Conservation (phyloP, 2,797 vertebrate genomes). For the Tragopan temminckii region DNA sequence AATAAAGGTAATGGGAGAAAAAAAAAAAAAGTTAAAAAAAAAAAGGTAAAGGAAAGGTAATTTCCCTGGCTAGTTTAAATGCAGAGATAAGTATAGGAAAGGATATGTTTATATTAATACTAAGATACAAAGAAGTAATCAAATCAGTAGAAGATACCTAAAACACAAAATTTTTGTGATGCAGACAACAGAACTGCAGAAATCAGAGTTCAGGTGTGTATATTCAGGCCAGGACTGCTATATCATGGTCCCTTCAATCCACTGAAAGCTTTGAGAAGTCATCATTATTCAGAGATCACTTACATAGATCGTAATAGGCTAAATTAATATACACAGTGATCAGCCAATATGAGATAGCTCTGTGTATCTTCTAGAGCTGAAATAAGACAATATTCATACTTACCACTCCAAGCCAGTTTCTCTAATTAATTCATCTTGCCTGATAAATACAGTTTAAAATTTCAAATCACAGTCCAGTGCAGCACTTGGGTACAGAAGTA, state of each 20-base stretch:
- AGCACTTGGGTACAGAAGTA: background rate
- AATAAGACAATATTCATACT: background rate
- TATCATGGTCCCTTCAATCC: background rate
- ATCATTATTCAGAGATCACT: background rate
- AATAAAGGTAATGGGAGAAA: background rate
- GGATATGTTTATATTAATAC: background rate
- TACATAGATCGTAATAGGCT: background rate
- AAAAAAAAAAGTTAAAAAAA: background rate
- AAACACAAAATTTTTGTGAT: background rate
- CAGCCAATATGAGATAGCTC: background rate
- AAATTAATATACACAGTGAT: background rate
- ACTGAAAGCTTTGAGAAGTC: background rate
- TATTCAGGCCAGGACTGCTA: background rate
- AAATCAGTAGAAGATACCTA: background rate
- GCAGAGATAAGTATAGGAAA: background rate
- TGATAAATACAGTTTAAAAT: background rate
- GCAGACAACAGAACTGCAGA: background rate
- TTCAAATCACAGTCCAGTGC: background rate
- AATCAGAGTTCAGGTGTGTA: background rate
- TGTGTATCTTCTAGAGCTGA: background rate
- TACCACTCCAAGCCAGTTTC: background rate
- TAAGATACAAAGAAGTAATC: background rate
- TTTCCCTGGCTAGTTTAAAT: background rate
- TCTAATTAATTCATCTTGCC: background rate
- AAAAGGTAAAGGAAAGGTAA: background rate